Evolutionary conservation across 2,888 invertebrate species (phyloP).

Genomic region (Lithosia quadra): DNA sequence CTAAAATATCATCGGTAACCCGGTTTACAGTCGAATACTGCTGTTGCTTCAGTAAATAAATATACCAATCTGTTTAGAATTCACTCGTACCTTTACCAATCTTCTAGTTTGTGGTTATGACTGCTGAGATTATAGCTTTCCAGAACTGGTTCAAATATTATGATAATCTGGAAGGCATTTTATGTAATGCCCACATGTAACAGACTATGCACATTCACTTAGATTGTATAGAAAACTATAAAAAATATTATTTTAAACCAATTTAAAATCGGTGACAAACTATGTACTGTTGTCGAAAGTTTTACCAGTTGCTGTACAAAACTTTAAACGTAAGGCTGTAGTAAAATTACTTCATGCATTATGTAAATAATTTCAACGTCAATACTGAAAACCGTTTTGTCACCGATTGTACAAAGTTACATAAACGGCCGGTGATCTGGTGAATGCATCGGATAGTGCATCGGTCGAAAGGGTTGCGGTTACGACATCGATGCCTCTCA

Average conservation of each 20-base stretch:
- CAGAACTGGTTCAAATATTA: neutral
- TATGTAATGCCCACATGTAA: neutral
- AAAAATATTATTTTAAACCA: neutral
- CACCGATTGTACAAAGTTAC: constrained; percentile 43
- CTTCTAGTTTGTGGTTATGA: constrained; percentile 7
- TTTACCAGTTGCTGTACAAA: neutral
- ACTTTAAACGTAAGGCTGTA: neutral
- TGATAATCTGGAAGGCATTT: neutral
- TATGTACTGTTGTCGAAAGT: too few species aligned
- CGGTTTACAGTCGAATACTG: constrained; percentile 38
- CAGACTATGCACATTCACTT: neutral
- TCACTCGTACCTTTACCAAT: constrained; percentile 4
- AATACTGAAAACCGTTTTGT: constrained; percentile 22
- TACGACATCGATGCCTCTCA: constrained; percentile 67
- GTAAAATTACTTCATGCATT: neutral
- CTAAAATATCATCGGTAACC: constrained; percentile 48
- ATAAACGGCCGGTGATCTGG: constrained; percentile 37
- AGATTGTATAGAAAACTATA: neutral
- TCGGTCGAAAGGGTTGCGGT: constrained; percentile 60
- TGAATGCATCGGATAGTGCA: constrained; percentile 61
- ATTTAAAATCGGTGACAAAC: too few species aligned
- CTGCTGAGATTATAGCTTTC: constrained; percentile 3
- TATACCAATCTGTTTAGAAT: constrained; percentile 6
- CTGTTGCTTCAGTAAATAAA: constrained; percentile 21
- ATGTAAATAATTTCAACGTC: neutral